Evolutionary conservation across 1,140 invertebrate species (phyloP), one percentile per base, ranked within the genome.

Genomic region (Gryllus bimaculatus): DNA sequence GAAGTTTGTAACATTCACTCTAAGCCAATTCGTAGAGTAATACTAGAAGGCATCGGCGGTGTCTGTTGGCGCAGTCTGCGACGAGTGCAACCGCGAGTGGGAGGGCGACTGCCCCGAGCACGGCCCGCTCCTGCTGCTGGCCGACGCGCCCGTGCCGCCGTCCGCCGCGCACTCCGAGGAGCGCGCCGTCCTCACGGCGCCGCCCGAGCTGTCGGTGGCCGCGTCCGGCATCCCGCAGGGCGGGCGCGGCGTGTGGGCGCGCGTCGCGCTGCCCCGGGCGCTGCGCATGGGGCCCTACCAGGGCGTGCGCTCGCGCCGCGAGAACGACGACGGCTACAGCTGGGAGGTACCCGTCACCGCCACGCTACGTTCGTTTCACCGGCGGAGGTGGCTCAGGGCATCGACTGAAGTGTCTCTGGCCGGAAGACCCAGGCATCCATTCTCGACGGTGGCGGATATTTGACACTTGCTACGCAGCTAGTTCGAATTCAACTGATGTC

Each of bases 271-370:
- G 8, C 84, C 85, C 3, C 80, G 81, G 8, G 85, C 85, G 8
- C 83, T 87, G 8, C 83, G 85, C 21, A 85, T 88, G 78, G 87
- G 87, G 8, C 87, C 87, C 0, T 88, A 87, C 79, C 79, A 82
- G 6, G 87, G 87, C 0, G 75, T 54, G 1, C 77, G 80, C 8
- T 83, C 81, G 0, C 48, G 81, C 8, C 66, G 82, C 0, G 77
- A 82, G 8, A 82, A 78, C 10, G 85, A 84, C 0, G 81, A 84
- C 83, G 86, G 85, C 83, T 87, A 83, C 75, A 76, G 79, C 47
- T 83, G 82, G 82, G 79, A 81, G 81, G 81, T 81, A 81, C 54
- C 26, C n/a, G n/a, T n/a, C n/a, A n/a, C n/a, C n/a, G n/a, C n/a
- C n/a, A n/a, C n/a, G n/a, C n/a, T n/a, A n/a, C n/a, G n/a, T n/a